Evolutionary conservation across 2,888 invertebrate species (phyloP), one percentile per base, ranked within the genome.

Genomic region (Chrysolina haemoptera): DNA sequence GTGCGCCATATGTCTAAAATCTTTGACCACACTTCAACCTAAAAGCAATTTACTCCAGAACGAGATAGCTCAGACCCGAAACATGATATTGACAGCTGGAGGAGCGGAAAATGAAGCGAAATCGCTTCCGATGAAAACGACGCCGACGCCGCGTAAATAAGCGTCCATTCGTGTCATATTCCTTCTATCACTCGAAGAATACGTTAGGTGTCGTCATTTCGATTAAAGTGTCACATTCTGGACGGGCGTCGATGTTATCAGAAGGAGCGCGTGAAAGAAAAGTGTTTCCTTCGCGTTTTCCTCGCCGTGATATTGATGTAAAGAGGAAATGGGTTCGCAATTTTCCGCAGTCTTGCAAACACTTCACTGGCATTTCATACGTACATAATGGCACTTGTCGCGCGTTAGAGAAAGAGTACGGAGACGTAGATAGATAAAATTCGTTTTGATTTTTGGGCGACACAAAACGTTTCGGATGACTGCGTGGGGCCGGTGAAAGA

Each of bases 1-100:
- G 46, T 46, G 46, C 48, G 4, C 12, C 18, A 1, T 55, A 20
- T 12, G 6, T 14, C 11, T 22, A 16, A n/a, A 35, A 59, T 59
- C 12, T 59, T 35, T 59, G 59, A 59, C 59, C 59, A 16, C 59
- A 35, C 59, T 59, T 35, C 59, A 59, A 1, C 41, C 62, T 62
- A 63, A 70, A 74, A 68, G 70, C 70, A 70, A 74, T 74, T 74
- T 74, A 67, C 67, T 43, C 43, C n/a, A 70, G 59, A 74, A 68
- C 22, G 66, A 22, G 62, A 70, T 43, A 18, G 40, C 20, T 46
- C 66, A 73, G 8, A 14, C 40, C 53, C n/a, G 69, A 69, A 75
- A 75, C 75, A 72, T 72, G 76, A 76, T 73, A 73, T 76, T 75
- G 75, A 75, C 75, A 75, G 71, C 20, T 63, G 12, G 55, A 65